These are phyloP conservation scores for Penaeus chinensis DNA, from an alignment of 1,140 invertebrate species.

Conservation along the genomic window DNA sequence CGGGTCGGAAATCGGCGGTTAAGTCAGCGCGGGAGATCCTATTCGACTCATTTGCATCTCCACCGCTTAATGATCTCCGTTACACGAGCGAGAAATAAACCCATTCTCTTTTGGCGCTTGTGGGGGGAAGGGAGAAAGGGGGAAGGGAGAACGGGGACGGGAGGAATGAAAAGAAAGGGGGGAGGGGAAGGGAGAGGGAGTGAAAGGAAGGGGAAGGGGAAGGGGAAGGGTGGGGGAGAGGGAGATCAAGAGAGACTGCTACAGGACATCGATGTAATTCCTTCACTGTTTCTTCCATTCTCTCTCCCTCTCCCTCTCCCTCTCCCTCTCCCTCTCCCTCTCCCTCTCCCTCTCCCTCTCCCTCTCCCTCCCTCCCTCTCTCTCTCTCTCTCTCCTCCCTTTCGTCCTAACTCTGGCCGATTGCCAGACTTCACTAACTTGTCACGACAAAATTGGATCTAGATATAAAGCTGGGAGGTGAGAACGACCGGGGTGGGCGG, in stretches of 20 bases:
- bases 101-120: not conserved
- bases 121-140: not conserved
- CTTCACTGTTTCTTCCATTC: not conserved
- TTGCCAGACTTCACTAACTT: too few relatives aligned
- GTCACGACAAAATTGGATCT: too few relatives aligned
- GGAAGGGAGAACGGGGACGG: constrained; percentile 4
- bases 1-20: too few relatives aligned
- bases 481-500: too few relatives aligned
- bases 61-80: too few relatives aligned
- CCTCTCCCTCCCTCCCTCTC: constrained; percentile 7
- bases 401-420: not conserved
- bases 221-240: not conserved
- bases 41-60: too few relatives aligned
- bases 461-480: too few relatives aligned
- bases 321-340: not conserved
- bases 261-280: not conserved
- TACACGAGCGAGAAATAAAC: too few relatives aligned
- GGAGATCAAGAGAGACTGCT: too few relatives aligned
- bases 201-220: not conserved
- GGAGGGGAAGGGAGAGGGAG: constrained; percentile 21
- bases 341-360: constrained; percentile 5
- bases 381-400: not conserved
- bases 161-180: not conserved
- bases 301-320: not conserved
- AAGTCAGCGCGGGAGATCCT: too few relatives aligned